Base-by-base conservation (phyloP, 2,113 vertebrate genomes). In the Pogonocichla stellata region DNA sequence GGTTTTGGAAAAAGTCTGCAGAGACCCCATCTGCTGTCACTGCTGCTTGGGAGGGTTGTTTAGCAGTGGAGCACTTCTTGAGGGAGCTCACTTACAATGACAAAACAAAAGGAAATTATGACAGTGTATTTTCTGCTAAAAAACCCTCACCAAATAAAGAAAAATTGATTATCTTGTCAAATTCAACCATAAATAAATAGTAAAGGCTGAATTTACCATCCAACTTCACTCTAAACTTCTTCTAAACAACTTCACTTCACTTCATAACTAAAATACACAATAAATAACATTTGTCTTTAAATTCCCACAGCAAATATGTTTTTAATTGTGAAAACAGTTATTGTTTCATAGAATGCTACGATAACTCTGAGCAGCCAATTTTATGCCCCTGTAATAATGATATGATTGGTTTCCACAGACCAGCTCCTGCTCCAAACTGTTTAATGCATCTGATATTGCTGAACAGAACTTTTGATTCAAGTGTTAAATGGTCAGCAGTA, bases 1-100 rank as follows among this genome's bases (percentile, higher is more conserved):
- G 86, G 62, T 78, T 97, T 95, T 19, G 10, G 50, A 86, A 36
- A 84, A 89, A 95, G 81, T 79, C 92, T 92, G 80, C 82, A 93
- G 92, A 80, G 95, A 96, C 88, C 51, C 96, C 86, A 96, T 96
- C 97, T 88, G 73, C 26, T 96, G 90, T 90, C 61, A 90, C 29
- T 80, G 83, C 71, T 96, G 43, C 88, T 80, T 57, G 45, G 80
- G 94, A 96, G 78, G 78, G 86, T 22, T 78, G 93, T 79, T 90
- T 58, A 92, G 89, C 64, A 71, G 65, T 16, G 79, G 80, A 95
- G 69, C 43, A 12, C 51, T 93, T 95, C 96, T 66, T 67, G 38
- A 28, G 65, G 79, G 79, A 75, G 43, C 83, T 93, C 88, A 34
- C 64, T 95, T 61, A 48, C 1, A 14, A 34, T 23, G 71, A 66